A percentile compares a stretch with the other conserved stretches of the same genome.
Evolutionary conservation across 2,797 vertebrate genomes (phyloP).

Genomic region (Phylloscopus collybita): DNA sequence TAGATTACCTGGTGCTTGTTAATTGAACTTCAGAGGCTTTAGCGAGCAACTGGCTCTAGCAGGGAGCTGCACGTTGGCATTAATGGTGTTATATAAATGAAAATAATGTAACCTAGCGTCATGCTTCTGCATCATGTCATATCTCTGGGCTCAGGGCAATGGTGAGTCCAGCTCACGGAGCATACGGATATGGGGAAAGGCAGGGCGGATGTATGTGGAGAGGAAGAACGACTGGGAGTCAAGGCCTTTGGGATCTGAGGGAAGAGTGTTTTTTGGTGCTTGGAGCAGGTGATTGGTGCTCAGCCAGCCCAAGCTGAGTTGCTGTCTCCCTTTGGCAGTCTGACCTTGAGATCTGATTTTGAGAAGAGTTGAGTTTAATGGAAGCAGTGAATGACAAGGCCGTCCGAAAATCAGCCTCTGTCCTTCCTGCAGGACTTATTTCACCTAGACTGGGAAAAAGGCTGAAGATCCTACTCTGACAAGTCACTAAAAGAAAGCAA

Average conservation of each 20-base stretch:
- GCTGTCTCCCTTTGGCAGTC: background rate
- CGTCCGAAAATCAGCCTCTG: background rate
- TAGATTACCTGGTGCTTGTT: slow-evolving; percentile 72
- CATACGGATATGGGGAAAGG: background rate
- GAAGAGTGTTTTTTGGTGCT: background rate
- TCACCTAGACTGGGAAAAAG: background rate
- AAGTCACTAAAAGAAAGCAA: slow-evolving; percentile 4
- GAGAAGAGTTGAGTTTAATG: background rate
- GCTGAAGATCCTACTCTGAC: background rate
- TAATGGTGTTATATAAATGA: slow-evolving; percentile 62
- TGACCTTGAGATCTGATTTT: slow-evolving; percentile 5
- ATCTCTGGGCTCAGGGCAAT: background rate
- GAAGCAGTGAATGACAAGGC: background rate
- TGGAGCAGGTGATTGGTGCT: background rate
- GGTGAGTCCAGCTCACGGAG: background rate
- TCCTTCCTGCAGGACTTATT: background rate
- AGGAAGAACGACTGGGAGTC: background rate
- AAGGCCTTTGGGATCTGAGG: background rate
- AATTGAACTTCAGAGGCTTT: slow-evolving; percentile 72
- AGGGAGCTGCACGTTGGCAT: slow-evolving; percentile 48
- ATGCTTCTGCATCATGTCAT: background rate
- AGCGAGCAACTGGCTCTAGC: slow-evolving; percentile 62
- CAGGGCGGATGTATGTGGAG: background rate
- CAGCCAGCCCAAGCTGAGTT: background rate
- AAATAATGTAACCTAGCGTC: slow-evolving; percentile 35